Evolutionary conservation across 2,797 vertebrate genomes (phyloP), one percentile per base, ranked within the genome.

Genomic region (Poecilia gillii): DNA sequence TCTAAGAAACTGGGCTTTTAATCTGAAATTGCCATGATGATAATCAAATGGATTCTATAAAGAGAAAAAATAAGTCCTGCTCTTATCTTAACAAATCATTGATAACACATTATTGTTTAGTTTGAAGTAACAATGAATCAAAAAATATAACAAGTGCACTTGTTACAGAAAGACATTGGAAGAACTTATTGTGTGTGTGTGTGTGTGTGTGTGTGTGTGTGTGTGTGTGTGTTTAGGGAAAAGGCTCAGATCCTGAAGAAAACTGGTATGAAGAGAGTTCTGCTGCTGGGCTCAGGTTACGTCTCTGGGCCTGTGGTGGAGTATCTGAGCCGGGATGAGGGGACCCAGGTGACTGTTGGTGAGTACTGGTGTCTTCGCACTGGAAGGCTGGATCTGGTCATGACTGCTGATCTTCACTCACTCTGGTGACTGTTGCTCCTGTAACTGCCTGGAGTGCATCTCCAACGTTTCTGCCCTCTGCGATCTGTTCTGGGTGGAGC

Each of bases 231-330:
- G 45, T 72, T 18, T 84, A 96, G 96, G 85, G 92, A 93, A 59
- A 84, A 91, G 20, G 87, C 92, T 57, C 94, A 95, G 92, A 96
- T 96, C 85, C 53, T 96, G 84, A 94, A 91, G 89, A 95, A 93
- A 88, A 41, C 81, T 0, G 95, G 95, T 51, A 97, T 96, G 94
- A 99, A 97, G 93, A 96, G 93, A 0, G 96, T 99, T 72, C 95
- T 99, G 84, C 84, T 99, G 88, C 96, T 99, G 0, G 99, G 99
- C 28, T 97, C 97, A 12, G 99, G 99, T 20, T 99, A 99, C 6
- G 97, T 99, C 76, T 98, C 98, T 23, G 96, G 94, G 25, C 98
- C 99, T 9, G 96, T 99, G 1, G 92, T 99, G 43, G 97, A 98
- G 83, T 99, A 99, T 88, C 93, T 99, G 85, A 98, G 96, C 51